phyloP scores from a whole-genome alignment of 1,140 invertebrate species.

The Nasonia giraulti region DNA sequence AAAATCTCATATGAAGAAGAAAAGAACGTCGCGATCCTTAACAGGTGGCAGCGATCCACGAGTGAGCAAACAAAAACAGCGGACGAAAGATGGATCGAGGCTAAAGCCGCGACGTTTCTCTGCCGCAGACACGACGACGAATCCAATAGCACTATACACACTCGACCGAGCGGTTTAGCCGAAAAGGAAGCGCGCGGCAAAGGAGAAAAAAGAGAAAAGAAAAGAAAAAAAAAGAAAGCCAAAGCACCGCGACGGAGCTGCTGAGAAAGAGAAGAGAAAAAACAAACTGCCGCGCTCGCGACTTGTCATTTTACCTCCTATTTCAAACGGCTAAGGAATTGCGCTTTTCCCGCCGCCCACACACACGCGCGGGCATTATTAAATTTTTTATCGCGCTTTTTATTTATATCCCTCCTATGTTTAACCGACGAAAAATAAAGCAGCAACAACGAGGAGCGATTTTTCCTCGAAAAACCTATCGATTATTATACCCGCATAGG shows the following conservation, averaged over 20 bases:
- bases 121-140: neutral
- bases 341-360: neutral
- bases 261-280: neutral
- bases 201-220: neutral
- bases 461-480: no score
- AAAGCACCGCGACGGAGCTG: neutral
- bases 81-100: conserved; percentile 34
- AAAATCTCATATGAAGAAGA: neutral
- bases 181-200: neutral
- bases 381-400: neutral
- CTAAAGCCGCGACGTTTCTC: conserved; percentile 25
- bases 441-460: no score
- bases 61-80: conserved; percentile 42
- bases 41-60: conserved; percentile 43
- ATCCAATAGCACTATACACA: conserved; percentile 35
- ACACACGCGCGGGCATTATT: neutral
- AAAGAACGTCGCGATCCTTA: conserved; percentile 34
- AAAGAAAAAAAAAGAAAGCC: no score
- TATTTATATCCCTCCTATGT: neutral
- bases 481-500: no score
- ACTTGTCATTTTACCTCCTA: conserved; percentile 38
- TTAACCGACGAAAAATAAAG: no score
- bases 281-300: conserved; percentile 4
- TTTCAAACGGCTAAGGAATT: conserved; percentile 11
- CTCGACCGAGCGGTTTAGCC: neutral